Evolutionary conservation across 2,113 vertebrate genomes (phyloP).

Genomic region (Azemiops feae): DNA sequence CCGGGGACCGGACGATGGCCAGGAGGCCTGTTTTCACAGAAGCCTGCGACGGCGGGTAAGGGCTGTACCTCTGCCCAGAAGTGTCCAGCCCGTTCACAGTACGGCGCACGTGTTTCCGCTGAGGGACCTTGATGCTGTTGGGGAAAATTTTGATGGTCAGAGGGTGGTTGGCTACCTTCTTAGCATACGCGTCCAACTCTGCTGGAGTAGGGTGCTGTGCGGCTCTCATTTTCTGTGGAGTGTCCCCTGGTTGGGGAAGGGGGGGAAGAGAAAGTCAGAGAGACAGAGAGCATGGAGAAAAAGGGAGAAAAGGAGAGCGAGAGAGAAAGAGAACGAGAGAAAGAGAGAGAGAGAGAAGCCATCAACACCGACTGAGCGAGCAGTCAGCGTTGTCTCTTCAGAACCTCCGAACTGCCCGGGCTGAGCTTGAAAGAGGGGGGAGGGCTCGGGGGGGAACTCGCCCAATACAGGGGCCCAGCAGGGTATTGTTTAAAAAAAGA

Average conservation of each 20-base stretch:
- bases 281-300: background rate
- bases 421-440: background rate
- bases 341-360: constrained; percentile 9
- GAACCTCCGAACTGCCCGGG: background rate
- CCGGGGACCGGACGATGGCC: constrained; percentile 90
- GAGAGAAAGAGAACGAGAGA: background rate
- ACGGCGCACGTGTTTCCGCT: constrained; percentile 96
- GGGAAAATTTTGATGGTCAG: constrained; percentile 99
- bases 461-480: background rate
- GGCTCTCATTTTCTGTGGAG: constrained; percentile 99
- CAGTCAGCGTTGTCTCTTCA: background rate
- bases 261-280: background rate
- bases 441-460: background rate
- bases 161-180: constrained; percentile 98
- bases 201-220: constrained; percentile 99
- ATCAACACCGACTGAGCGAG: constrained; percentile 3
- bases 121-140: constrained; percentile 98
- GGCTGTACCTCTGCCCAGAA: constrained; percentile 95
- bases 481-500: background rate
- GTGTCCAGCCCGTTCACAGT: constrained; percentile 99
- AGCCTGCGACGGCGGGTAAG: constrained; percentile 92
- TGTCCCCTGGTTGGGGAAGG: constrained; percentile 88
- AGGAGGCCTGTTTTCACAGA: constrained; percentile 91
- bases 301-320: background rate
- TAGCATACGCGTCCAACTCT: constrained; percentile 99